phyloP scores from a whole-genome alignment of 2,888 invertebrate species.

The Clitarchus hookeri region DNA sequence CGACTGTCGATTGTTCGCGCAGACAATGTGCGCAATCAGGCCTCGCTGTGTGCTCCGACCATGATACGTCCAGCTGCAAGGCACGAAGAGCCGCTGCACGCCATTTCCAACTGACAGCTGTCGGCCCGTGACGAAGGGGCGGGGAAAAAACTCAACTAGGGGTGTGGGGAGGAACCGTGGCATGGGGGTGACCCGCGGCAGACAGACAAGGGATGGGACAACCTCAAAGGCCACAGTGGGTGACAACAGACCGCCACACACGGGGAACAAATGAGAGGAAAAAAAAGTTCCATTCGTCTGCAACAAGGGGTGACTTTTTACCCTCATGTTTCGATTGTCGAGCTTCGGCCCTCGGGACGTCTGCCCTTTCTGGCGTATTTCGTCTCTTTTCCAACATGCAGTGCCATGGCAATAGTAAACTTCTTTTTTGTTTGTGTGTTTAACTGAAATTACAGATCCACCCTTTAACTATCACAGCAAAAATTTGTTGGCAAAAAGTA shows the following conservation, averaged over 20 bases:
- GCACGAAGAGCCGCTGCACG: background rate
- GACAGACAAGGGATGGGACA: background rate
- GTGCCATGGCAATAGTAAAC: no score
- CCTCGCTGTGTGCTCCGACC: background rate
- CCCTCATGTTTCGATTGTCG: no score
- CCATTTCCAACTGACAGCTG: background rate
- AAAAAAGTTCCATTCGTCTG: background rate
- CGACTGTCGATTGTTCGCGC: slow-evolving; percentile 1
- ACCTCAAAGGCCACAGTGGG: slow-evolving; percentile 14
- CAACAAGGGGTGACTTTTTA: background rate
- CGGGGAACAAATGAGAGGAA: background rate
- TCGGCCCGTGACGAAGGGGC: no score
- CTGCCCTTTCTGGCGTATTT: no score
- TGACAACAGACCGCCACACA: background rate
- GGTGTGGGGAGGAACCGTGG: background rate
- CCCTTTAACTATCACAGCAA: no score
- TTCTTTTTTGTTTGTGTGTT: no score
- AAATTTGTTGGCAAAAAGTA: no score
- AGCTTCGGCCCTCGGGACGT: no score
- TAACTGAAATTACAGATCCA: no score
- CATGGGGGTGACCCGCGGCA: background rate
- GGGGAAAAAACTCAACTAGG: background rate
- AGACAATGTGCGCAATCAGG: slow-evolving; percentile 1
- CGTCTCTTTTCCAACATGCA: no score
- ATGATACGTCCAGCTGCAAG: slow-evolving; percentile 7